phyloP scores from a whole-genome alignment of 2,113 vertebrate genomes.

The Syrrhaptes paradoxus region DNA sequence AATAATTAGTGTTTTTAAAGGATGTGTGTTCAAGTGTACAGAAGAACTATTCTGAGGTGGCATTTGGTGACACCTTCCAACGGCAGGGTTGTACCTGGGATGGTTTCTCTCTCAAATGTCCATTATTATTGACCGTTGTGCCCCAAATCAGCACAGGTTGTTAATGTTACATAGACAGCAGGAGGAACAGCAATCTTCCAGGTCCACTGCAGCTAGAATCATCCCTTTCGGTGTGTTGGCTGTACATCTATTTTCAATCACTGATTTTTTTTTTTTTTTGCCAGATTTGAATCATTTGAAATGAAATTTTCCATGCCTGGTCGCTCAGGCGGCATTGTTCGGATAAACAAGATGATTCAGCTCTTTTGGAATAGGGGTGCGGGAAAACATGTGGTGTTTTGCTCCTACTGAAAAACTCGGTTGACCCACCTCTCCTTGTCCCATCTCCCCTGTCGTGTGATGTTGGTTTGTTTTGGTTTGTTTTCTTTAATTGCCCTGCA shows the following conservation, averaged over 20 bases:
- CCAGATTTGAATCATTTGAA: neutral
- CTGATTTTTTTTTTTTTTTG: neutral
- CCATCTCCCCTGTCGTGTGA: neutral
- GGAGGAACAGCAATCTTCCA: neutral
- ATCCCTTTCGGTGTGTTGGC: neutral
- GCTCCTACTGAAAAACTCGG: neutral
- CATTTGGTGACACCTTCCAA: neutral
- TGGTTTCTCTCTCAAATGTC: neutral
- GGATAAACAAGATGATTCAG: constrained; percentile 42
- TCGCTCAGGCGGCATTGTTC: neutral
- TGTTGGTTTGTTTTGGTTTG: neutral
- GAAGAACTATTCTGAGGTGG: neutral
- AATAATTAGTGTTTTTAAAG: neutral
- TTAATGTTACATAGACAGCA: neutral
- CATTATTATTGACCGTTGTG: neutral
- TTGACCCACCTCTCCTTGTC: constrained; percentile 16
- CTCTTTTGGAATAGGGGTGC: neutral
- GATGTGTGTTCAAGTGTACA: neutral
- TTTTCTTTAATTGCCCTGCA: neutral
- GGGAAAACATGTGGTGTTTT: constrained; percentile 56
- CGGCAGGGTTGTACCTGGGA: neutral
- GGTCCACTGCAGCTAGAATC: neutral
- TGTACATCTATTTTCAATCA: neutral
- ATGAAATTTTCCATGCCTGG: neutral
- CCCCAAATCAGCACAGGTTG: neutral